Evolutionary conservation across 2,797 vertebrate species (phyloP), one percentile per base, ranked within the genome.

Genomic region (Furcifer pardalis): DNA sequence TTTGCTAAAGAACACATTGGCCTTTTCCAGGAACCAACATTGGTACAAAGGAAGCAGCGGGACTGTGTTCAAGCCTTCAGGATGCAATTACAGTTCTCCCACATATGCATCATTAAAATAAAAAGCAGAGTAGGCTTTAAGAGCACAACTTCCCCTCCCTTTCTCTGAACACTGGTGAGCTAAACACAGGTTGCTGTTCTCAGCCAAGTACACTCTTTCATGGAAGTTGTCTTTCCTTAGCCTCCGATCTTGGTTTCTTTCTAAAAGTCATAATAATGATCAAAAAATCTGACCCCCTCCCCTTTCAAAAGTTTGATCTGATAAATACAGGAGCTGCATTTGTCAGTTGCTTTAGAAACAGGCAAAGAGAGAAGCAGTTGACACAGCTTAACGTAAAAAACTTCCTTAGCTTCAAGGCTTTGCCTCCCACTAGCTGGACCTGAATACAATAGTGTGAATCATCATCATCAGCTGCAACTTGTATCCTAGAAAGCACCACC

Each of bases 341-440:
- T 81, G 60, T 90, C 83, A 69, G 80, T 91, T 92, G 90, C 88
- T 93, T 82, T 88, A 90, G 91, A 91, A 94, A 89, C 32, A 0
- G 82, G 46, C 65, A 52, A 73, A 1, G 1, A 52, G 76, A 63
- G 42, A 76, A 46, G n/a, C 75, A 87, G 30, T 85, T 88, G 68
- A 77, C 37, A 1, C 1, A 52, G 71, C 73, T 91, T 79, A 3
- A 0, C 32, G 2, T 37, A 59, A 81, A 81, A 83, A 72, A 0
- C 0, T 40, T 85, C n/a, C 4, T 19, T 7, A 65, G 80, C 46
- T 37, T 25, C 17, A 60, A 75, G 69, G 68, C 84, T 86, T 84
- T 83, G 9, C 2, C 62, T 60, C 0, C 0, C 0, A 1, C 9
- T 1, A 44, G 40, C n/a, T 12, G 66, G 13, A 35, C 68, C 84